phyloP scores from a whole-genome alignment of 2,888 invertebrate genomes.

The Germaria angustata region DNA sequence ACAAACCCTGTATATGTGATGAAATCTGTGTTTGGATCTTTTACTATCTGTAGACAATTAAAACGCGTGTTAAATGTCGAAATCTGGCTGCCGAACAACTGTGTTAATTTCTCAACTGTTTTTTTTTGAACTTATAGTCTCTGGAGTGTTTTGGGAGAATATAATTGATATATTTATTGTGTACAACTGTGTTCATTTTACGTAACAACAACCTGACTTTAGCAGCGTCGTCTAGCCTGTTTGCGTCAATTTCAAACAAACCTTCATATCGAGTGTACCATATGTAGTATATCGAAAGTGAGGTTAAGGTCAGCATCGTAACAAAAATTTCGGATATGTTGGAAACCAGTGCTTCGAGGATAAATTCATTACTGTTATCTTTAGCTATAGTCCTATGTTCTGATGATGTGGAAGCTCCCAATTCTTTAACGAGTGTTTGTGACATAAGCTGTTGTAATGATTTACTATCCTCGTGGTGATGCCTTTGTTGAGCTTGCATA shows the following conservation, averaged over 20 bases:
- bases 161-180: too few species aligned
- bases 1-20: too few species aligned
- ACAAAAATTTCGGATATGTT: constrained; percentile 58
- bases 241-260: too few species aligned
- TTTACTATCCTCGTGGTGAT: too few species aligned
- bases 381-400: background rate
- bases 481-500: too few species aligned
- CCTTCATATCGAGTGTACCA: constrained; percentile 57
- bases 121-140: too few species aligned
- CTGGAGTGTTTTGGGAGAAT: too few species aligned
- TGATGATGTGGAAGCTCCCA: background rate
- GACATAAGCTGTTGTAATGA: constrained; percentile 1
- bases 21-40: constrained; percentile 55
- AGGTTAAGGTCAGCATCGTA: too few species aligned
- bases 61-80: constrained; percentile 59
- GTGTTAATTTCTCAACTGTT: constrained; percentile 51
- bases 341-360: constrained; percentile 54
- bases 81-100: too few species aligned
- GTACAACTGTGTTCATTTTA: too few species aligned
- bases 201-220: constrained; percentile 54
- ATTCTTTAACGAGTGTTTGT: background rate
- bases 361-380: constrained; percentile 29
- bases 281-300: constrained; percentile 61
- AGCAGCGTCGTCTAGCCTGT: constrained; percentile 59
- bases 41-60: too few species aligned